A percentile compares a stretch with the other conserved stretches of the same genome.
phyloP scores from a whole-genome alignment of 2,113 vertebrate species.

The Cololabis saira region DNA sequence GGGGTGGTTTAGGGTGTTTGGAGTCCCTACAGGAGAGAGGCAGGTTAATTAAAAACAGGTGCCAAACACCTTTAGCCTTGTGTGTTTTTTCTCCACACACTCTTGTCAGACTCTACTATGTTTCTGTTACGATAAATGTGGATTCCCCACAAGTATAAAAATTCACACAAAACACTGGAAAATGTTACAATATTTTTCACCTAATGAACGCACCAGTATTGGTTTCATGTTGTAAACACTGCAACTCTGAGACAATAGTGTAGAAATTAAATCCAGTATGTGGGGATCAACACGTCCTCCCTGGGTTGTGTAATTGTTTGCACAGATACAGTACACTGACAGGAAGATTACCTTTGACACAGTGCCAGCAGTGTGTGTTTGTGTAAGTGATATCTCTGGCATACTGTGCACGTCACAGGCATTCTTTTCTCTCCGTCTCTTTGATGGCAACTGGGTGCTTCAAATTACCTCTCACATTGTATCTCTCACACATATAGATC shows the following conservation, averaged over 20 bases:
- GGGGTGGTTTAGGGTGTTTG: slow-evolving; percentile 89
- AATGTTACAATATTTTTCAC: background rate
- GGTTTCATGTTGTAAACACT: slow-evolving; percentile 1
- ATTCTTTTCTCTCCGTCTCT: background rate
- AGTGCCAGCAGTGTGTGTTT: slow-evolving; percentile 19
- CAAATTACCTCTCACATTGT: slow-evolving; percentile 19
- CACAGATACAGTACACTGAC: slow-evolving; percentile 32
- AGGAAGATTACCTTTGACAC: slow-evolving; percentile 65
- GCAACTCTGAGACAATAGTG: slow-evolving; percentile 13
- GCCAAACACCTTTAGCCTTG: background rate
- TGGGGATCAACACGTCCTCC: slow-evolving; percentile 37
- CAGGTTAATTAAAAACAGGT: slow-evolving; percentile 5
- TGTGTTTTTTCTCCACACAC: background rate
- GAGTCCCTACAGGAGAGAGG: slow-evolving; percentile 84
- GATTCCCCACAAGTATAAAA: background rate
- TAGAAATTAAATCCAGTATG: slow-evolving; percentile 12
- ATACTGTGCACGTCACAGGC: slow-evolving; percentile 8
- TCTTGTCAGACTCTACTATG: background rate
- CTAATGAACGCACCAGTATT: background rate
- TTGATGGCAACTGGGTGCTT: slow-evolving; percentile 1
- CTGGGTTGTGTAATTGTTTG: slow-evolving; percentile 55
- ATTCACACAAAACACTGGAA: background rate
- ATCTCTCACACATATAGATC: background rate
- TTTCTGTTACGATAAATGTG: background rate
- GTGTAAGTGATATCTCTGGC: slow-evolving; percentile 7